phyloP scores from a whole-genome alignment of 2,888 invertebrate species.

The Coecobrya sp. region DNA sequence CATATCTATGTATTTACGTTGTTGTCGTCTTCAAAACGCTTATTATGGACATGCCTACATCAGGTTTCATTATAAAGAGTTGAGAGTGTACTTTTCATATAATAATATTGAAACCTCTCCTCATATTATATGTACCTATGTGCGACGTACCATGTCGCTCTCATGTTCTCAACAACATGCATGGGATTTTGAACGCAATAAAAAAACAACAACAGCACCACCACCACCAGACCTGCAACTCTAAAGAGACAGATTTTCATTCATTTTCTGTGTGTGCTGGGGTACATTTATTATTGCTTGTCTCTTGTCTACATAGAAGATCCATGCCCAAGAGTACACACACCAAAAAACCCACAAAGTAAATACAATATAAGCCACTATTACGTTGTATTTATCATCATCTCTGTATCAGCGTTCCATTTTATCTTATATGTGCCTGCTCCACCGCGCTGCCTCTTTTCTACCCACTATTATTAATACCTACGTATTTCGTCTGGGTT shows the following conservation, averaged over 20 bases:
- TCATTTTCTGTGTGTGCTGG: constrained; percentile 45
- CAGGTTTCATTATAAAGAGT: not conserved
- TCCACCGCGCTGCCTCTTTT: too few species aligned
- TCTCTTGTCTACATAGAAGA: too few species aligned
- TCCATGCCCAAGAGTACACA: not conserved
- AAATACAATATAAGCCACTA: not conserved
- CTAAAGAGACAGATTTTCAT: constrained; percentile 50
- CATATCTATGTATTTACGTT: not conserved
- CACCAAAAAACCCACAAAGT: not conserved
- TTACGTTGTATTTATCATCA: not conserved
- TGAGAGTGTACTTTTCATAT: too few species aligned
- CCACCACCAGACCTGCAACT: not conserved
- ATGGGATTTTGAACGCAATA: constrained; percentile 17
- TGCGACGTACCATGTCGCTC: constrained; percentile 4
- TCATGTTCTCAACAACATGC: not conserved
- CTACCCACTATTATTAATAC: too few species aligned
- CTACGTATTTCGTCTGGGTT: constrained; percentile 49
- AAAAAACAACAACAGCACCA: not conserved
- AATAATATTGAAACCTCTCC: too few species aligned
- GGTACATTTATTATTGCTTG: not conserved
- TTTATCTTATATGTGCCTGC: not conserved
- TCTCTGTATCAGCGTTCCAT: constrained; percentile 7
- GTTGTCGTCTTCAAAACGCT: constrained; percentile 7
- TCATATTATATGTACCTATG: not conserved
- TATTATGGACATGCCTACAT: not conserved